Conservation (phyloP, 2,113 vertebrate species). For the Nibea coibor region DNA sequence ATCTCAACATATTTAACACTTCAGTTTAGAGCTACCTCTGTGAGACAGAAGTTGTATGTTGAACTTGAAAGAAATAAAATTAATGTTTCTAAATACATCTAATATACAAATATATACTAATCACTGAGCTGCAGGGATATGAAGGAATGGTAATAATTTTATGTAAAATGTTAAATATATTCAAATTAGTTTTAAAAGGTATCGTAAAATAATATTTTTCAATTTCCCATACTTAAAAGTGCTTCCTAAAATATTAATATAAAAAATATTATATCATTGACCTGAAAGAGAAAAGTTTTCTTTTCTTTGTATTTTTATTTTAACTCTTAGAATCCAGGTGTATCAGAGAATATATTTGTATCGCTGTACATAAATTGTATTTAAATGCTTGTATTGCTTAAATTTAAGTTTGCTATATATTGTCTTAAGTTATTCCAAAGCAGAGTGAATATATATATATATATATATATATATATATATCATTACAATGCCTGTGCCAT, state of each 20-base stretch:
- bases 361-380: constrained; percentile 47
- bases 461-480: not conserved
- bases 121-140: constrained; percentile 12
- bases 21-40: constrained; percentile 62
- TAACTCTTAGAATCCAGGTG: constrained; percentile 35
- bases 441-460: not conserved
- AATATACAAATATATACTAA: not conserved
- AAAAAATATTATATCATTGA: not conserved
- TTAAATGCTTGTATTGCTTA: constrained; percentile 52
- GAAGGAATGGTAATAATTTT: not conserved
- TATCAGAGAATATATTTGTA: constrained; percentile 66
- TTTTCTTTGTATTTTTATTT: constrained; percentile 1
- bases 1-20: not conserved
- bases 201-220: not conserved
- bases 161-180: not conserved
- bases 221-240: constrained; percentile 18
- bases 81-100: not conserved
- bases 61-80: not conserved
- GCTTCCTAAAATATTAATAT: constrained; percentile 23
- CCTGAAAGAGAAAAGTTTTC: not conserved
- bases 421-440: constrained; percentile 35
- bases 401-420: constrained; percentile 35
- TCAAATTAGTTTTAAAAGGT: not conserved
- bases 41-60: constrained; percentile 1
- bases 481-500: constrained; percentile 46